Evolutionary conservation across 2,888 invertebrate genomes (phyloP).

Genomic region (Stenotaenia linearis): DNA sequence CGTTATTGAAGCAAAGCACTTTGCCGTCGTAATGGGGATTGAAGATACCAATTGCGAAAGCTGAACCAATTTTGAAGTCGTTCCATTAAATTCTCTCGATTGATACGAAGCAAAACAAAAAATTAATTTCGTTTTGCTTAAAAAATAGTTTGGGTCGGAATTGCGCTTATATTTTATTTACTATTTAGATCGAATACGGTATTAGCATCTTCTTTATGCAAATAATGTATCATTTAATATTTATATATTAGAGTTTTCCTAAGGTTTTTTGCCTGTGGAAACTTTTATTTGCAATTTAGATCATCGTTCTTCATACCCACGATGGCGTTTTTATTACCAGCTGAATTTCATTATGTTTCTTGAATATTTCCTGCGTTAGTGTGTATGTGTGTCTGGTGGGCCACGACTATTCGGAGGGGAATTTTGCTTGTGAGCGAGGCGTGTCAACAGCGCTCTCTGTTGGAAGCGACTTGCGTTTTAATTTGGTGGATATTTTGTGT

Average conservation of each 20-base stretch:
- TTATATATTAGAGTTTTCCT: not conserved
- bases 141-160: not conserved
- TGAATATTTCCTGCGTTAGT: not conserved
- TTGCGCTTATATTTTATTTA: not conserved
- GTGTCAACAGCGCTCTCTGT: not conserved
- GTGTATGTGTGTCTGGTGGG: not conserved
- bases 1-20: conserved; percentile 26
- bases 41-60: conserved; percentile 10
- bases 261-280: not conserved
- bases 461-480: not conserved
- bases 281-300: conserved; percentile 21
- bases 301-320: not conserved
- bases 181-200: not conserved
- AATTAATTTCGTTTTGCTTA: not conserved
- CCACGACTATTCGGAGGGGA: not conserved
- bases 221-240: not conserved
- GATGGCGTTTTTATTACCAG: not conserved
- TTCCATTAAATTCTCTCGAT: conserved; percentile 12
- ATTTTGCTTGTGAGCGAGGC: not conserved
- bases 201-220: not conserved
- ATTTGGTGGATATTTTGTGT: not conserved
- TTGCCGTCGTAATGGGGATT: not conserved
- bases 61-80: conserved; percentile 4
- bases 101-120: not conserved
- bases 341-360: conserved; percentile 15